Evolutionary conservation across 2,113 vertebrate genomes (phyloP), one percentile per base, ranked within the genome.

Genomic region (Alces alces): DNA sequence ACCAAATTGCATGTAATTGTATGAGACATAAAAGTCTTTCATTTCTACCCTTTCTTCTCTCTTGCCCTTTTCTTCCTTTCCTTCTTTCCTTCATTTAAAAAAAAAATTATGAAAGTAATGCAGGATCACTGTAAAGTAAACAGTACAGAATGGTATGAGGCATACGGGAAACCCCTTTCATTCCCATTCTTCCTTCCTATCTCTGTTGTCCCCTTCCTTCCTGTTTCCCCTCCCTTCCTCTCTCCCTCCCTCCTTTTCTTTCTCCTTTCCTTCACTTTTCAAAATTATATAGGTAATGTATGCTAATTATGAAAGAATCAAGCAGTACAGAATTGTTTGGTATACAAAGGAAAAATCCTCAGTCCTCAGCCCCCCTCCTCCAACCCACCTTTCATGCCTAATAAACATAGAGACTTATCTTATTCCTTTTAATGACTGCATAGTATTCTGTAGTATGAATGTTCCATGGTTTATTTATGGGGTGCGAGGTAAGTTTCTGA

Each of bases 401-500:
- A 90, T 19, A 64, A 50, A 82, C 54, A 60, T 61, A 76, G 0
- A 92, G 57, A 80, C 57, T 92, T 76, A 58, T 27, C 28, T 55
- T n/a, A 88, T 92, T 94, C 97, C 87, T 98, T 97, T 98, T 94
- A 98, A 89, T 91, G 82, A 66, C 39, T 96, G 95, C 33, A 90
- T 97, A 97, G 27, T 97, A 96, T 96, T 97, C 95, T 96, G 58
- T 79, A 57, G 28, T 54, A 28, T 83, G 57, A 85, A 47, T 92
- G 58, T 17, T 16, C 64, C 76, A 28, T 82, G 76, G 60, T 80
- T 95, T 98, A 90, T 80, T 97, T 96, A 92, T 78, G 82, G 33
- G 36, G 57, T n/a, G 36, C 4, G 33, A 98, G 97, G 98, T 98
- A 98, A 98, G 97, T 96, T 96, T 96, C 93, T 87, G 30, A 97